Percentiles rank a stretch among this genome's conserved stretches.
These are phyloP conservation scores for Aeoliscus strigatus DNA, from an alignment of 2,797 vertebrate species.

Conservation along the genomic window DNA sequence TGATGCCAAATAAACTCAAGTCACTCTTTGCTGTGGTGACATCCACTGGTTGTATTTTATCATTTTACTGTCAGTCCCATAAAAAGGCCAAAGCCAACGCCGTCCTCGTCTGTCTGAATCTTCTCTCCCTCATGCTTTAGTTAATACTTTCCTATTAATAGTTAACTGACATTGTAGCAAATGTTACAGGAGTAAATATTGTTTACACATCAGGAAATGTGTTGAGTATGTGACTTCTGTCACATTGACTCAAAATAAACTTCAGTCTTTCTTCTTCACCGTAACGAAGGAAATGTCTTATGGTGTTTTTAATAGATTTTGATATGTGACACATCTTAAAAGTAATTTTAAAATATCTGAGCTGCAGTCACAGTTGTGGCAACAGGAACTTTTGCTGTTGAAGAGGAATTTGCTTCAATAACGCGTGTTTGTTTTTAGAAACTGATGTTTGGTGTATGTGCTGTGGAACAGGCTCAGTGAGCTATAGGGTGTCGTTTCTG, in stretches of 20 bases:
- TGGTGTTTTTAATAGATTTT: constrained; percentile 3
- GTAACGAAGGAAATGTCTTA: constrained; percentile 3
- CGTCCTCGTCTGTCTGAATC: not conserved
- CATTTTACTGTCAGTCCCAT: too few species aligned
- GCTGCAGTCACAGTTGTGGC: too few species aligned
- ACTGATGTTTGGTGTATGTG: too few species aligned
- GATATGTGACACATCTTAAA: not conserved
- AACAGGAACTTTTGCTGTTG: too few species aligned
- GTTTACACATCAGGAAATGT: not conserved
- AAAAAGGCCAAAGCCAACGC: not conserved
- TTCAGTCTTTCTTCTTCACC: not conserved
- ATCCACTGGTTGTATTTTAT: too few species aligned
- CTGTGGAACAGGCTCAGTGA: too few species aligned
- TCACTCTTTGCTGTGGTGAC: too few species aligned
- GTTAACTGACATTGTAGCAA: not conserved
- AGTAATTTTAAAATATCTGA: too few species aligned
- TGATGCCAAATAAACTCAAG: not conserved
- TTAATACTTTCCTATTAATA: not conserved
- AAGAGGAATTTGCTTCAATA: too few species aligned
- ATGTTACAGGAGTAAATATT: not conserved
- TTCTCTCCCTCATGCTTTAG: too few species aligned
- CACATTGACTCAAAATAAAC: constrained; percentile 6
- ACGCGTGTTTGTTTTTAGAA: too few species aligned
- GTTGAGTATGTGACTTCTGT: constrained; percentile 7
- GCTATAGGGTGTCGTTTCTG: too few species aligned